phyloP scores from a whole-genome alignment of 1,140 invertebrate genomes.

The Pantala flavescens region DNA sequence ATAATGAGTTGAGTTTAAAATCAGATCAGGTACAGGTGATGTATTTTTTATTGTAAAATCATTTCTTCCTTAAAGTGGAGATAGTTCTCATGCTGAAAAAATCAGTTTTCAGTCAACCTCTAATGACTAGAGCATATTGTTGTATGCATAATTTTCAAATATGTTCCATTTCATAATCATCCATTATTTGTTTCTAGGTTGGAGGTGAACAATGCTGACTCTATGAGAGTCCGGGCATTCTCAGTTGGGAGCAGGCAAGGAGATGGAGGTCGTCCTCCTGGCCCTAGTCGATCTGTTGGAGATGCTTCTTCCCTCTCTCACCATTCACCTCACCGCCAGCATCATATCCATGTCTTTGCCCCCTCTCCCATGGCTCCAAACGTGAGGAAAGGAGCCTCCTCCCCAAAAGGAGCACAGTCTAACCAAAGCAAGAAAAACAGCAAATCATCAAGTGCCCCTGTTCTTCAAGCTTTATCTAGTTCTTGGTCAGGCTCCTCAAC shows the following conservation, averaged over 20 bases:
- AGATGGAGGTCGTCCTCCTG: not conserved
- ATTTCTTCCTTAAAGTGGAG: too few species aligned
- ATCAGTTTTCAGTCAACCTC: not conserved
- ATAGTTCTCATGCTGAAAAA: not conserved
- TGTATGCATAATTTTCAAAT: not conserved
- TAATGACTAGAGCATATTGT: not conserved
- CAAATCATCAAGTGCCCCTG: conserved; percentile 48
- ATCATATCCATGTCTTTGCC: not conserved
- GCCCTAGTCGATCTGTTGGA: not conserved
- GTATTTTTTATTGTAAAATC: too few species aligned
- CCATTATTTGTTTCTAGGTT: not conserved
- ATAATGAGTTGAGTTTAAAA: too few species aligned
- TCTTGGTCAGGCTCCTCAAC: conserved; percentile 30
- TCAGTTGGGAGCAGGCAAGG: conserved; percentile 50
- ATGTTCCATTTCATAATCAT: not conserved
- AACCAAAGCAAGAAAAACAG: conserved; percentile 25
- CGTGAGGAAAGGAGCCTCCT: not conserved
- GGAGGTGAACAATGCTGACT: conserved; percentile 24
- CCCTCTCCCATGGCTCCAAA: not conserved
- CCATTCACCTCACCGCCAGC: not conserved
- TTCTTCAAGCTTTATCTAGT: conserved; percentile 30
- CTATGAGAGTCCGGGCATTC: conserved; percentile 49
- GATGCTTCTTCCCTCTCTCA: not conserved
- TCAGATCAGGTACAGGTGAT: too few species aligned
- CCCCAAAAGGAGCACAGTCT: not conserved